Evolutionary conservation across 2,797 vertebrate genomes (phyloP), one percentile per base, ranked within the genome.

Genomic region (Typhlichthys subterraneus): DNA sequence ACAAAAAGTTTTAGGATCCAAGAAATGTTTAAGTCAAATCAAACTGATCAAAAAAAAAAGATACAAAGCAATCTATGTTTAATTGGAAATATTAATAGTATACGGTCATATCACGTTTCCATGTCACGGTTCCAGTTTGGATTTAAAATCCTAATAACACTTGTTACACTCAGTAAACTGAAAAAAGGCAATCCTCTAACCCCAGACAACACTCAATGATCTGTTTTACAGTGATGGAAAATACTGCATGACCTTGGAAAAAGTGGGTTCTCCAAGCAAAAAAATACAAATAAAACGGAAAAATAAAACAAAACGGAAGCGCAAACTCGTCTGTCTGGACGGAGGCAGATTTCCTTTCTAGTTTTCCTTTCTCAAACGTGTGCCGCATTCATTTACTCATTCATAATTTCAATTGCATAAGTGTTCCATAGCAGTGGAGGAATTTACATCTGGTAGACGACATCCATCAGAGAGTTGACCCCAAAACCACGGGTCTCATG

Each of bases 191-290:
- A 65, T 31, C 75, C 88, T 73, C 65, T 66, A 79, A 82, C 80
- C 85, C 87, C 91, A 91, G 91, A 90, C 63, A 90, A 88, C 64
- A 59, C 71, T 83, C 86, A 80, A 59, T 82, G 83, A 86, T 77
- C 77, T 78, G 81, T 85, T 88, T 84, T 63, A 83, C 79, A 82
- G 70, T 77, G 81, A 87, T 75, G 92, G 91, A 93, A 93, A 92
- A 86, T 75, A 53, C 83, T 70, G 78, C 75, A 48, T 59, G 77
- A 81, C 84, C 80, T 77, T 66, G 88, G 87, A 90, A 92, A 90
- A 87, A 84, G 5, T 67, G 57, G 69, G 62, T 66, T 80, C 73
- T 74, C 64, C 59, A 31, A 77, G 66, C 65, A 61, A 70, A 71
- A 74, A 69, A 70, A 73, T 61, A 65, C 68, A 84, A 80, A 66